Evolutionary conservation across 1,140 invertebrate genomes (phyloP).

Genomic region (Anoplolepis gracilipes): DNA sequence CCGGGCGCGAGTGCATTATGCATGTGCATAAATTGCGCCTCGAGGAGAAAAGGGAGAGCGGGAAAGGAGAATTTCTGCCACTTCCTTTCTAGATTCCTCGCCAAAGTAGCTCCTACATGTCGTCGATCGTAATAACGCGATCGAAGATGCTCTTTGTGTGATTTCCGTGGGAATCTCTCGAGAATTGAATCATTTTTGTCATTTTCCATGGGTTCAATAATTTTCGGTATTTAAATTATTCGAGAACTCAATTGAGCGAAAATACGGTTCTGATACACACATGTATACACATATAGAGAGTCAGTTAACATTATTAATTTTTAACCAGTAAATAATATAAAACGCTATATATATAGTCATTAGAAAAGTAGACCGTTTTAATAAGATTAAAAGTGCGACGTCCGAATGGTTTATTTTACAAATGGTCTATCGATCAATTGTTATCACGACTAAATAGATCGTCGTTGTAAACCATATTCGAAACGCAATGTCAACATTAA

Average conservation of each 20-base stretch:
- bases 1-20: constrained; percentile 38
- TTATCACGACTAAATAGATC: not conserved
- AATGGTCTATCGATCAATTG: not conserved
- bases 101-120: not conserved
- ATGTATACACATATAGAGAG: not conserved
- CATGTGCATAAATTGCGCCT: constrained; percentile 43
- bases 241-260: not conserved
- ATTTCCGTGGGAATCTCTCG: constrained; percentile 9
- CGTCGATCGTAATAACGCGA: constrained; percentile 16
- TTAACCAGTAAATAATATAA: not conserved
- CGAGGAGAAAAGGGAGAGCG: not conserved
- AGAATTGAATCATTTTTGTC: not conserved
- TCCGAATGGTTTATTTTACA: not conserved
- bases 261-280: not conserved
- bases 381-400: not conserved
- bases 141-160: constrained; percentile 12
- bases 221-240: not conserved
- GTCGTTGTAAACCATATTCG: not conserved
- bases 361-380: constrained; percentile 18
- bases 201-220: not conserved
- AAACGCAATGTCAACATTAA: not conserved
- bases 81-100: constrained; percentile 29
- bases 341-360: not conserved
- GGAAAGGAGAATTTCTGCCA: constrained; percentile 10
- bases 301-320: constrained; percentile 15